phyloP scores from a whole-genome alignment of 2,888 invertebrate genomes.

The Tubulanus polymorphus region DNA sequence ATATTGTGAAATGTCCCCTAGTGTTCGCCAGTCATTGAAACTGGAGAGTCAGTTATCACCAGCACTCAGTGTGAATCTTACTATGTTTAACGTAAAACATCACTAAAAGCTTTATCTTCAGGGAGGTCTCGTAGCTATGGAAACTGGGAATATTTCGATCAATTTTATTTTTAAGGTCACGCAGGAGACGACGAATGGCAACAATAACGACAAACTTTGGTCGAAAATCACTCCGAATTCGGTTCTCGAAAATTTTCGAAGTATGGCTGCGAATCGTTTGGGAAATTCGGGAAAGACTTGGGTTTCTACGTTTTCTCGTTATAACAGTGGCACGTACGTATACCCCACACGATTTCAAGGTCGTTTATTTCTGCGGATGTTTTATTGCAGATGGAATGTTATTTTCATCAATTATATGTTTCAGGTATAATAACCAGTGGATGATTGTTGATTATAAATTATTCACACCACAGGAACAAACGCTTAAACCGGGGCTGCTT shows the following conservation, averaged over 20 bases:
- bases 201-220: slow-evolving; percentile 70
- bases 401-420: too few species aligned
- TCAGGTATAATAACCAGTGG: slow-evolving; percentile 79
- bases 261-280: slow-evolving; percentile 78
- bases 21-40: too few species aligned
- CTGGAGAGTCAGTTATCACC: too few species aligned
- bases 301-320: slow-evolving; percentile 66
- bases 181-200: slow-evolving; percentile 74
- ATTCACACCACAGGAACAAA: slow-evolving; percentile 56
- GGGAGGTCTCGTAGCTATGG: background rate
- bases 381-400: too few species aligned
- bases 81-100: too few species aligned
- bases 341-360: background rate
- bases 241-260: slow-evolving; percentile 68
- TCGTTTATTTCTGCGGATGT: background rate
- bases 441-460: slow-evolving; percentile 71
- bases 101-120: too few species aligned
- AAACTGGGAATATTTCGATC: background rate
- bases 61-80: too few species aligned
- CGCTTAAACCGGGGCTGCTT: slow-evolving; percentile 56
- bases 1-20: too few species aligned
- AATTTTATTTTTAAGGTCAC: slow-evolving; percentile 55
- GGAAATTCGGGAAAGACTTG: slow-evolving; percentile 70
- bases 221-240: slow-evolving; percentile 63
- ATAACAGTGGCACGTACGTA: slow-evolving; percentile 69